Evolutionary conservation across 2,888 invertebrate genomes (phyloP).

Genomic region (Clunio marinus): DNA sequence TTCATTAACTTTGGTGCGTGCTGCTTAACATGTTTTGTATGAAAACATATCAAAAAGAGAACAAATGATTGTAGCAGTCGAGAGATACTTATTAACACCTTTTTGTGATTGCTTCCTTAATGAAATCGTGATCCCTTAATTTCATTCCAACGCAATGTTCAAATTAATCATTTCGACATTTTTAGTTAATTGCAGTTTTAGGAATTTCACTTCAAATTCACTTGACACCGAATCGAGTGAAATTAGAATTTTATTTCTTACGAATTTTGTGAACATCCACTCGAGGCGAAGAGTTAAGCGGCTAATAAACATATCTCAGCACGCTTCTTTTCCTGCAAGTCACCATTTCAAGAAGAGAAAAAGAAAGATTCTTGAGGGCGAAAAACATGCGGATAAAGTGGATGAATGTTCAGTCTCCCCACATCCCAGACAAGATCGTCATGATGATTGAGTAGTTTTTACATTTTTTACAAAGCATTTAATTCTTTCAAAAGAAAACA

Average conservation of each 20-base stretch:
- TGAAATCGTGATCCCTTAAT: neutral
- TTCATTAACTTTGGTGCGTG: neutral
- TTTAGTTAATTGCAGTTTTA: neutral
- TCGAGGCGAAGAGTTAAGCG: slow-evolving; percentile 21
- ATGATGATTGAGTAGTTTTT: slow-evolving; percentile 18
- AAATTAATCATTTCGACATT: slow-evolving; percentile 15
- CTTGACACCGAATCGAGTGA: neutral
- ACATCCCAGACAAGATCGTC: neutral
- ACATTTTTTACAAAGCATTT: neutral
- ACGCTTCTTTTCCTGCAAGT: slow-evolving; percentile 27
- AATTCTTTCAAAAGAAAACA: neutral
- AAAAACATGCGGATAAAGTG: slow-evolving; percentile 22
- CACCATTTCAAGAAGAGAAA: slow-evolving; percentile 5
- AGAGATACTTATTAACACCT: neutral
- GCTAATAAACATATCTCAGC: slow-evolving; percentile 34
- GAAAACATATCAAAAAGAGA: neutral
- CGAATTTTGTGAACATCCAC: too few species aligned
- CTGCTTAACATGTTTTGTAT: neutral
- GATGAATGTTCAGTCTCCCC: neutral
- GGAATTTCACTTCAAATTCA: neutral
- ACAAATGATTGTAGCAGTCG: neutral
- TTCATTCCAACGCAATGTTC: slow-evolving; percentile 4
- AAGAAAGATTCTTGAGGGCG: neutral
- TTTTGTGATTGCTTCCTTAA: neutral
- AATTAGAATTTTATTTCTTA: too few species aligned